Base-by-base conservation (phyloP, 2,113 vertebrate species). In the Pedetes capensis region DNA sequence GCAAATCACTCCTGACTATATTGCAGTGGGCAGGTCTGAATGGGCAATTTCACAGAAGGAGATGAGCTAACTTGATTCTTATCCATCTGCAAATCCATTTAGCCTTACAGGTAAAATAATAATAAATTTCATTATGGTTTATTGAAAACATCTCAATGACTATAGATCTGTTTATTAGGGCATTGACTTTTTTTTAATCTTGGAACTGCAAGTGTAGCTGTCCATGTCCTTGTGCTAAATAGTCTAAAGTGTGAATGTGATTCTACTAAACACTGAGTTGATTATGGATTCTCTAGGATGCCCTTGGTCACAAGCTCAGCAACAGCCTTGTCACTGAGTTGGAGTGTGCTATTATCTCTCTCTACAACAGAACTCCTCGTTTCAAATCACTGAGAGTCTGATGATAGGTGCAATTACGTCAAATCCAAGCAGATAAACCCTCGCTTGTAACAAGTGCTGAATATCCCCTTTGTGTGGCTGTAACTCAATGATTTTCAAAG, bases 61-160 rank as follows among this genome's bases (percentile, higher is more conserved):
- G 66, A 29, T 91, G 78, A 94, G 74, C 47, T 69, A 78, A 92
- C 72, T 66, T 95, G 86, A 95, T 88, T 51, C 81, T 96, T 94
- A 85, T 59, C 89, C 96, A 91, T 81, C 93, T 86, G 90, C 63
- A 96, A 96, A 96, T 96, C 74, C 59, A 82, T 51, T 96, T 94
- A 94, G 90, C 61, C 88, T 69, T 89, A 82, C 18, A 93, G 85
- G 63, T 95, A 64, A 76, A 88, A 91, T 89, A 92, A 57, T 92
- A 96, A 96, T 94, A 93, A 78, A 97, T 83, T 91, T 74, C 93
- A 94, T 91, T 86, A 89, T 23, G 51, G 68, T 82, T 95, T 95
- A 95, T 92, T 96, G 90, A 85, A 93, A 96, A 91, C 81, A 71
- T 79, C 82, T 84, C 80, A 93, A 69, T 63, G 86, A 95, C 82